Evolutionary conservation across 2,797 vertebrate species (phyloP).

Genomic region (Schizopygopsis pylzovi): DNA sequence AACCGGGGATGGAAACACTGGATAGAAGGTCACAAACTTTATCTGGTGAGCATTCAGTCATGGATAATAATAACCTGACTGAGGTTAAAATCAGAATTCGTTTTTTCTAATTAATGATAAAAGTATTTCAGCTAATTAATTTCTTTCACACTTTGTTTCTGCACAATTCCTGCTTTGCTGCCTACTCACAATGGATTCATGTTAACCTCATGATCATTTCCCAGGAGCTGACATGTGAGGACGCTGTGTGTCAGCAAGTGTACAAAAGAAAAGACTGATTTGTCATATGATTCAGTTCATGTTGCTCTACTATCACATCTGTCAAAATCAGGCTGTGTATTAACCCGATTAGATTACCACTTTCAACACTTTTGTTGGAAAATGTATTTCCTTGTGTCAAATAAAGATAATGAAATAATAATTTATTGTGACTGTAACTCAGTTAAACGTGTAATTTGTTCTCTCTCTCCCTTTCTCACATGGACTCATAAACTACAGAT

Average conservation of each 20-base stretch:
- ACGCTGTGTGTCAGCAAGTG: constrained; percentile 85
- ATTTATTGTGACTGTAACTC: background rate
- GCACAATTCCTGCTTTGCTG: background rate
- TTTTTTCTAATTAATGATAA: background rate
- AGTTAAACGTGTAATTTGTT: background rate
- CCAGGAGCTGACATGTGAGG: constrained; percentile 88
- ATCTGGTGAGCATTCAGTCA: constrained; percentile 58
- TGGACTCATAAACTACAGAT: background rate
- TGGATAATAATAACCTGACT: background rate
- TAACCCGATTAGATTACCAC: background rate
- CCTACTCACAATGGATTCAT: background rate
- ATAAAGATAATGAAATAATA: background rate
- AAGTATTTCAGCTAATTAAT: background rate
- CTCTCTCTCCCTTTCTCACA: background rate
- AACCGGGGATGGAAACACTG: constrained; percentile 94
- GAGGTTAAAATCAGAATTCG: background rate
- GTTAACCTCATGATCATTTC: constrained; percentile 20
- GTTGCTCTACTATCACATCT: background rate
- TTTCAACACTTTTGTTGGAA: background rate
- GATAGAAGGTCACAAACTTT: constrained; percentile 85
- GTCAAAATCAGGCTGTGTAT: constrained; percentile 10
- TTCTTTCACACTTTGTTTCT: background rate
- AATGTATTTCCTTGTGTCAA: background rate
- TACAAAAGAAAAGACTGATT: constrained; percentile 83
- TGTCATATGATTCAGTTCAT: background rate